Conservation (phyloP, 2,113 vertebrate genomes). For the Coturnix japonica region DNA sequence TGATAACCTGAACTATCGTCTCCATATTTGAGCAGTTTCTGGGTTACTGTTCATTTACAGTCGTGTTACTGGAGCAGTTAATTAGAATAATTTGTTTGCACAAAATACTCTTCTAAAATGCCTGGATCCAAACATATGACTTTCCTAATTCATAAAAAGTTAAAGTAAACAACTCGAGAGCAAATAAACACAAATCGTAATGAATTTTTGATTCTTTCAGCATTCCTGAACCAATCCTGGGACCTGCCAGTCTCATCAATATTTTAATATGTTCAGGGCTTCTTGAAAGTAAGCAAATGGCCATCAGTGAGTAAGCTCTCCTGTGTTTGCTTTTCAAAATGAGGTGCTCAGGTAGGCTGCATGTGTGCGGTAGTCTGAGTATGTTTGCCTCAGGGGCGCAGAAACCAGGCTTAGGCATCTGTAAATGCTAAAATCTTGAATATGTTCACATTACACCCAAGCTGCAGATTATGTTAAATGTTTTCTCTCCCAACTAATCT, state of each 20-base stretch:
- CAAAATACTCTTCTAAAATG: neutral
- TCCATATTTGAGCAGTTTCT: neutral
- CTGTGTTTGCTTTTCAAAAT: constrained; percentile 29
- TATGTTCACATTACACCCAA: fast-evolving
- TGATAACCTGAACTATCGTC: neutral
- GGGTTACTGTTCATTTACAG: constrained; percentile 1
- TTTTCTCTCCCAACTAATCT: neutral
- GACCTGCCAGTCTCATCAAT: constrained; percentile 26
- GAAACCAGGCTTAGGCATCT: neutral
- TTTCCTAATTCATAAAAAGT: constrained; percentile 32
- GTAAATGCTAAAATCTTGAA: neutral
- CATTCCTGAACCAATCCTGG: neutral
- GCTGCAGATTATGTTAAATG: neutral
- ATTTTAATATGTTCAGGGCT: constrained; percentile 32
- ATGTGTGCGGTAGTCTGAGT: neutral
- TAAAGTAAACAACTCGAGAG: constrained; percentile 9
- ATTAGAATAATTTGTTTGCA: constrained; percentile 42
- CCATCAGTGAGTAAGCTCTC: neutral
- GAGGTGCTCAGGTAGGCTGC: neutral
- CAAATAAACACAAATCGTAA: constrained; percentile 12
- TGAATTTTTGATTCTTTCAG: constrained; percentile 16
- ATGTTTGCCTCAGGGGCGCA: neutral
- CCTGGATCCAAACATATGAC: neutral
- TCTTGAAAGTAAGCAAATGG: constrained; percentile 35
- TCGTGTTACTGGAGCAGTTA: constrained; percentile 13